Evolutionary conservation across 2,888 invertebrate genomes (phyloP).

Genomic region (Mythimna loreyi): DNA sequence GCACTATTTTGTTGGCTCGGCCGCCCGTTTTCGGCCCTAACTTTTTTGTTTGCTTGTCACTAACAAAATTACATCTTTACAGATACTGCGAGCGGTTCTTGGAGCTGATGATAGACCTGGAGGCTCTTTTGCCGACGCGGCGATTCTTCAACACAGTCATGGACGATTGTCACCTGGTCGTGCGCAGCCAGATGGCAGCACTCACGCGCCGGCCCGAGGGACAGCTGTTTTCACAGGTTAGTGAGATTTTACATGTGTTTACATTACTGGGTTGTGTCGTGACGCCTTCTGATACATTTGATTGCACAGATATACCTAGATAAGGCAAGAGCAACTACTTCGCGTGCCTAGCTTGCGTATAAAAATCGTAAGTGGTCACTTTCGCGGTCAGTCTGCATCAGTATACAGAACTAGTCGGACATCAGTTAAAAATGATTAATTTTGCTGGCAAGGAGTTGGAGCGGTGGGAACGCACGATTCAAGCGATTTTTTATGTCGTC

Average conservation of each 20-base stretch:
- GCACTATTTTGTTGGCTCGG: too few relatives aligned
- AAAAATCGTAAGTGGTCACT: too few relatives aligned
- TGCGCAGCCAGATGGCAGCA: conserved; percentile 95
- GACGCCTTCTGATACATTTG: neutral
- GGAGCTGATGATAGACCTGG: conserved; percentile 98
- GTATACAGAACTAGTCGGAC: too few relatives aligned
- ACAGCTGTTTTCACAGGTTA: conserved; percentile 97
- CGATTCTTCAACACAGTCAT: conserved; percentile 99
- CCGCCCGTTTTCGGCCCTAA: neutral
- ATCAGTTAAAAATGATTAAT: too few relatives aligned
- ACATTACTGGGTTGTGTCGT: neutral
- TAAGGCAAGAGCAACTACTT: too few relatives aligned
- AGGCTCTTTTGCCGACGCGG: conserved; percentile 98
- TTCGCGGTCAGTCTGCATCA: too few relatives aligned
- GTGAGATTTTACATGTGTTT: conserved; percentile 69
- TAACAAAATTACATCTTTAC: conserved; percentile 9
- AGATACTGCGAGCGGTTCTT: conserved; percentile 98
- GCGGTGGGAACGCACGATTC: too few relatives aligned
- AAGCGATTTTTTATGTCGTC: too few relatives aligned
- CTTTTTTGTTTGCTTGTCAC: neutral
- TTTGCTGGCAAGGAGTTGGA: too few relatives aligned
- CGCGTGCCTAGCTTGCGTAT: too few relatives aligned
- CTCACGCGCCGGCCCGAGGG: conserved; percentile 95
- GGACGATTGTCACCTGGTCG: conserved; percentile 98
- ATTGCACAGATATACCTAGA: neutral